Evolutionary conservation across 1,140 invertebrate genomes (phyloP), one percentile per base, ranked within the genome.

Genomic region (Zaprionus tsacasi): DNA sequence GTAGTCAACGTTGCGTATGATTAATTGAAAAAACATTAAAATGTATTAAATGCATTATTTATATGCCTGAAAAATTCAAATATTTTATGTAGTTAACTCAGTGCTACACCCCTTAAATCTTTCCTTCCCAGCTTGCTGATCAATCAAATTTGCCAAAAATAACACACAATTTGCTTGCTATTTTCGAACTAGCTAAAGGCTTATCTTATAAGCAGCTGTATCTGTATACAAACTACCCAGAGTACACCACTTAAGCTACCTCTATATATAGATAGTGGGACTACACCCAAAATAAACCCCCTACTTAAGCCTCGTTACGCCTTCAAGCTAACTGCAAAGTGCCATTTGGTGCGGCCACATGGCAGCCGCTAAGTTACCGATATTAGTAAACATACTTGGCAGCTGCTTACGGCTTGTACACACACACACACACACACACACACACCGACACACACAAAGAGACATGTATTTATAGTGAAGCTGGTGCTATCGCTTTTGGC

Each of bases 401-500:
- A 66, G 56, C 68, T 70, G 66, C 40, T 58, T 52, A 35, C 43
- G 59, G 17, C 45, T 43, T 2, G 59, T 33, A 68, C 58, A 48
- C 45, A 68, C 55, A 8, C 35, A 48, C 54, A 54, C 61, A 17
- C 25, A 30, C 33, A 56, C 38, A 50, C 74, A 66, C 58, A 70
- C 52, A 13, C 43, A 57, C 25, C n/a, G n/a, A 4, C 36, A 10
- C 17, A 21, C 21, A 21, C 27, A 17, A 50, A 11, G 33, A 17
- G 25, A 68, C 48, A 43, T 58, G 40, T 70, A 68, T 68, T 76
- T 79, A 69, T 65, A 65, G 77, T 67, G 40, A 57, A 65, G 59
- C 70, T 21, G 21, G 1, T 68, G 43, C 55, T 75, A 70, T 70
- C 66, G 65, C 56, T 64, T 70, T 82, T 64, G 69, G 72, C 76